Conservation (phyloP, 2,797 vertebrate species). For the Fundulus diaphanus region DNA sequence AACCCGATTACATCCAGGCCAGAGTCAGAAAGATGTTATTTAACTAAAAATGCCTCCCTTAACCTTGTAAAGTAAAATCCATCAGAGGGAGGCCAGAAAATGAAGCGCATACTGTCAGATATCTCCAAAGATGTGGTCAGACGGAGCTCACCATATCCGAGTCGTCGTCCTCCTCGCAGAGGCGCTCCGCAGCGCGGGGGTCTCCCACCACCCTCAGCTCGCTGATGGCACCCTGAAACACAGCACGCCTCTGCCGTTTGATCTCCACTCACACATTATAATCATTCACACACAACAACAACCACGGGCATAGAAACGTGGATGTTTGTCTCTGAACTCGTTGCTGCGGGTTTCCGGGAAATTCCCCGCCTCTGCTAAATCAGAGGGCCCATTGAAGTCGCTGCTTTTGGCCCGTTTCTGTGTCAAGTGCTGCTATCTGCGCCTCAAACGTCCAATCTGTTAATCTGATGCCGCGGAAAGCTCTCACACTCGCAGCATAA, state of each 20-base stretch:
- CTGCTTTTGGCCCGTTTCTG: conserved; percentile 29
- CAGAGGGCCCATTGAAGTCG: conserved; percentile 47
- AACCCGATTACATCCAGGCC: not conserved
- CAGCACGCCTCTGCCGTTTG: conserved; percentile 5
- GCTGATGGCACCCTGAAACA: conserved; percentile 85
- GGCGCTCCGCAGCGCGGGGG: conserved; percentile 83
- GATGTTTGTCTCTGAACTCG: conserved; percentile 31
- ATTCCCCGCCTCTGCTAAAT: conserved; percentile 35
- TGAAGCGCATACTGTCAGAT: not conserved
- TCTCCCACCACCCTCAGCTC: conserved; percentile 88
- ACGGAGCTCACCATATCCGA: conserved; percentile 83
- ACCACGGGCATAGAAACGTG: conserved; percentile 11
- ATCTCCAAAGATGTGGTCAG: not conserved
- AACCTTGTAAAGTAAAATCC: conserved; percentile 2
- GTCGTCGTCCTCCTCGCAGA: conserved; percentile 93
- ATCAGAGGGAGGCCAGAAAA: not conserved
- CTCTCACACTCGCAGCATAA: conserved; percentile 36
- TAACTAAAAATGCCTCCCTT: not conserved
- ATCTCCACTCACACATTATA: conserved; percentile 20
- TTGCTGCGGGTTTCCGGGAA: conserved; percentile 22
- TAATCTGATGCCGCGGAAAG: conserved; percentile 9
- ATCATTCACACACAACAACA: conserved; percentile 16
- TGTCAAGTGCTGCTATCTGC: conserved; percentile 52
- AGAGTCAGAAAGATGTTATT: not conserved
- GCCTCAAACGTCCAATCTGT: conserved; percentile 26